Conservation (phyloP, 2,888 invertebrate genomes). For the Oxystoma pomonae region DNA sequence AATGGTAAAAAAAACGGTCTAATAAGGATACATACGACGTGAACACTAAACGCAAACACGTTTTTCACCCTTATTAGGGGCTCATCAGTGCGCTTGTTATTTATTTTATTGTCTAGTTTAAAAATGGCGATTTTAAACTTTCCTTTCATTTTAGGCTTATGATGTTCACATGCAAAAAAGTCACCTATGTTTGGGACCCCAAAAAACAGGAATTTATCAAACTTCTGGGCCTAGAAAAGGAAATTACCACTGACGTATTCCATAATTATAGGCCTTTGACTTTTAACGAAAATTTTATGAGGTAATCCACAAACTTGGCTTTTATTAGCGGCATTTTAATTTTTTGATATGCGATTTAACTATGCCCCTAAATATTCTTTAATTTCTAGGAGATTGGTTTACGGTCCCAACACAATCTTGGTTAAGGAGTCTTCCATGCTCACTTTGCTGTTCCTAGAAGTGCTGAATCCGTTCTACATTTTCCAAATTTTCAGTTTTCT, state of each 20-base stretch:
- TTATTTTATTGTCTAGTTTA: no score
- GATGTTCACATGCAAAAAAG: conserved; percentile 78
- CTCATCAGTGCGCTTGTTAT: no score
- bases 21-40: no score
- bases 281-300: conserved; percentile 58
- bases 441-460: conserved; percentile 72
- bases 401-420: conserved; percentile 79
- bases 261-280: conserved; percentile 61
- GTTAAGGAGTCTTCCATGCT: conserved; percentile 72
- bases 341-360: no score
- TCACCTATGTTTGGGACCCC: conserved; percentile 76
- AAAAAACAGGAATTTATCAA: conserved; percentile 64
- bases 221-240: conserved; percentile 69
- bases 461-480: conserved; percentile 92
- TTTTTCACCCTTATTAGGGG: no score
- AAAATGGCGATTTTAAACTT: no score
- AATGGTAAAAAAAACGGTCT: no score
- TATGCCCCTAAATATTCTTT: no score
- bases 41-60: no score
- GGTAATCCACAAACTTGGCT: conserved; percentile 57
- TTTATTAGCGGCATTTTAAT: no score
- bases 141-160: conserved; percentile 42
- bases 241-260: conserved; percentile 59
- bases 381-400: conserved; percentile 64
- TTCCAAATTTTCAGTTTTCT: conserved; percentile 90